These are phyloP conservation scores for Scaptomyza pallida DNA, from an alignment of 1,140 invertebrate species.

Conservation along the genomic window DNA sequence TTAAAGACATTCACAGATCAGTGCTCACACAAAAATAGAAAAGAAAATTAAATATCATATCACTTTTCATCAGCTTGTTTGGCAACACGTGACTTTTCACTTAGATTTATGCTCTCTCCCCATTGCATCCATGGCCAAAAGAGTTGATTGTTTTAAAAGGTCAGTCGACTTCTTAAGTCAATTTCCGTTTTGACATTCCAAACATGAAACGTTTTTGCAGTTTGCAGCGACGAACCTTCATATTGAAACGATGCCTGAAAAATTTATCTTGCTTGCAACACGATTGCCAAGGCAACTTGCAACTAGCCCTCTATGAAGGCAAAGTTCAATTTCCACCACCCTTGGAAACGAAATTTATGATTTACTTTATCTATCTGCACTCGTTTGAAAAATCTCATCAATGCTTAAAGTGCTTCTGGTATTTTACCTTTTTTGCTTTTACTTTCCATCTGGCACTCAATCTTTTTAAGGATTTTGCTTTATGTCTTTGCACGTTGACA, in stretches of 20 bases:
- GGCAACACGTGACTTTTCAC: conserved; percentile 24
- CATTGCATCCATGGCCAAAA: conserved; percentile 5
- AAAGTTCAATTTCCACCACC: background rate
- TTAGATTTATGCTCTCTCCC: conserved; percentile 15
- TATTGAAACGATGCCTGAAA: conserved; percentile 10
- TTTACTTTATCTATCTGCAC: conserved; percentile 30
- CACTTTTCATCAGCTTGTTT: conserved; percentile 1
- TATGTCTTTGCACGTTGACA: conserved; percentile 20
- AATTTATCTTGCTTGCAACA: conserved; percentile 26
- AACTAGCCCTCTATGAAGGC: conserved; percentile 5
- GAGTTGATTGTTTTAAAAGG: conserved; percentile 27
- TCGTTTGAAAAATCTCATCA: conserved; percentile 65
- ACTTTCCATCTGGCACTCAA: too few relatives aligned
- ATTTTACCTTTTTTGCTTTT: background rate
- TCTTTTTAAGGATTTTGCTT: conserved; percentile 1
- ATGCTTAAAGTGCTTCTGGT: conserved; percentile 10
- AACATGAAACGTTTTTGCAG: conserved; percentile 2
- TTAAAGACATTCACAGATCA: background rate
- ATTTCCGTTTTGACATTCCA: conserved; percentile 37
- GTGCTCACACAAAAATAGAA: background rate
- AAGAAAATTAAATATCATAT: background rate
- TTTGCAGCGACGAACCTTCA: conserved; percentile 13
- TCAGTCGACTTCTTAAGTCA: conserved; percentile 29
- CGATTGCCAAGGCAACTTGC: conserved; percentile 41
- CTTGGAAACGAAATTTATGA: conserved; percentile 52